Percentiles rank a stretch among this genome's conserved stretches.
phyloP scores from a whole-genome alignment of 1,140 invertebrate species.

The Drosophila takahashii region DNA sequence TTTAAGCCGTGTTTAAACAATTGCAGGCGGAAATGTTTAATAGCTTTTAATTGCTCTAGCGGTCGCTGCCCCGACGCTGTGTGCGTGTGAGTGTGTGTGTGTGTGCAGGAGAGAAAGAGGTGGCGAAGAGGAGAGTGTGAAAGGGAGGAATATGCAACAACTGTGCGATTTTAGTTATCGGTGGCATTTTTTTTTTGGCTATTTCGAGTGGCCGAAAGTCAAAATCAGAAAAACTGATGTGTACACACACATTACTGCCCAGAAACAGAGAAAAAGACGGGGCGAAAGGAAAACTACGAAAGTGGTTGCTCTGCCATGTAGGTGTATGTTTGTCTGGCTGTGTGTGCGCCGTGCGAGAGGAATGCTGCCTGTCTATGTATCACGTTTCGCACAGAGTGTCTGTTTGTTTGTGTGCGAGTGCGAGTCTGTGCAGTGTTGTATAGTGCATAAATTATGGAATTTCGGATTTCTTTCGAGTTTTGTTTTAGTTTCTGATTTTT shows the following conservation, averaged over 20 bases:
- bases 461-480: conserved; percentile 31
- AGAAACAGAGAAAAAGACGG: conserved; percentile 65
- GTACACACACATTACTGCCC: conserved; percentile 61
- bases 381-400: conserved; percentile 62
- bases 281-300: conserved; percentile 74
- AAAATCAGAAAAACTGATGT: conserved; percentile 61
- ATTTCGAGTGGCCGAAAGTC: conserved; percentile 35
- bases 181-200: conserved; percentile 32
- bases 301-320: conserved; percentile 72
- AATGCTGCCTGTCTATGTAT: conserved; percentile 68
- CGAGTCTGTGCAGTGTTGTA: conserved; percentile 59
- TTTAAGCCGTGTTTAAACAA: conserved; percentile 62
- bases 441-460: conserved; percentile 75
- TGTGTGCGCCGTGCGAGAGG: conserved; percentile 64
- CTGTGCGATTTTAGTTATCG: conserved; percentile 23
- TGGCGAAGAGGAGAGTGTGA: conserved; percentile 17
- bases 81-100: conserved; percentile 19
- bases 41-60: conserved; percentile 49
- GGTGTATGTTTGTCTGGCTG: conserved; percentile 31
- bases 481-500: conserved; percentile 29
- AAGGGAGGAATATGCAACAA: conserved; percentile 38
- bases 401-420: neutral
- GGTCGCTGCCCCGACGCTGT: conserved; percentile 59
- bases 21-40: conserved; percentile 49
- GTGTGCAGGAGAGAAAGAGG: conserved; percentile 26